Evolutionary conservation across 2,113 vertebrate genomes (phyloP), one percentile per base, ranked within the genome.

Genomic region (Triplophysa tibetana): DNA sequence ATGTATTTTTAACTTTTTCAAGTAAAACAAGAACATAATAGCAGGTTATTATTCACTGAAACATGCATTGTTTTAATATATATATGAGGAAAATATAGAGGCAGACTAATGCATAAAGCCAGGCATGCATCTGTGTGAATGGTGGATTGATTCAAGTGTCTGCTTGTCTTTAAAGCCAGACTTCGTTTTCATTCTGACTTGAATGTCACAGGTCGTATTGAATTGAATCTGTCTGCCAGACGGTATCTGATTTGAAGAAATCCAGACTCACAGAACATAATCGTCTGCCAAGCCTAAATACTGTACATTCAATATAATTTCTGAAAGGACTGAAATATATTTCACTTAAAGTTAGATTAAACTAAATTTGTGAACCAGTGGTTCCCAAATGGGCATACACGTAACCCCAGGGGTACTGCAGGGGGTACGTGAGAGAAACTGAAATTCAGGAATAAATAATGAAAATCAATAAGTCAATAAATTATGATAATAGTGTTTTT

Each of bases 91-190:
- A 41, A 1, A 73, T 9, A 60, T 73, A 23, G 29, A 73, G 10
- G 16, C 26, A 29, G 21, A 26, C 67, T 50, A 48, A 17, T 72
- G 50, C 13, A 38, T 73, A 21, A 41, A 52, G 26, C 26, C 3
- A 29, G 16, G 50, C 13, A 29, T 38, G 11, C 54, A 13, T 72
- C 11, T 13, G 1, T 43, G 70, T 43, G 13, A 73, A 33, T 60
- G 12, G 29, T 60, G 52, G 29, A 73, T 73, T 73, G 70, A 73
- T 33, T 33, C 41, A n/a, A 38, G 10, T 58, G 70, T 58, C 70
- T 21, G 29, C 26, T 73, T 60, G 70, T 60, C 50, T 73, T 41
- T 73, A 4, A 41, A 60, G 12, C 58, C 50, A 54, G 50, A 54
- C 33, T 38, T 50, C 33, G 7, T 50, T 50, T 50, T 50, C 48